phyloP scores from a whole-genome alignment of 1,140 invertebrate genomes.

The Hyposmocoma kahamanoa region DNA sequence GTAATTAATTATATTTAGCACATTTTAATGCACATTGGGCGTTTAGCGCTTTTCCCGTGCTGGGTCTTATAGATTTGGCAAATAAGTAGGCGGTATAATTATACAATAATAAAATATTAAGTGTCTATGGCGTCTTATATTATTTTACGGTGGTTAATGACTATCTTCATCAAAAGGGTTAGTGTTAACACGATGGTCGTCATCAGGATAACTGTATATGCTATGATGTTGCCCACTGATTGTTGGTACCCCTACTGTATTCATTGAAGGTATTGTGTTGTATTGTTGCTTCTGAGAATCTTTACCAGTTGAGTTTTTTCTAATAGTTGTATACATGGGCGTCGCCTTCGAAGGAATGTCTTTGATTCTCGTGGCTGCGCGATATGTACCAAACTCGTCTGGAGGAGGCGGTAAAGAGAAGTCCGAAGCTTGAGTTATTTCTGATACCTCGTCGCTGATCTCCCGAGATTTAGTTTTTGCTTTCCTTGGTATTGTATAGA shows the following conservation, averaged over 20 bases:
- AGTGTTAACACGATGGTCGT: slow-evolving; percentile 50
- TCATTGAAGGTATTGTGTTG: slow-evolving; percentile 49
- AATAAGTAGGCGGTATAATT: too few relatives aligned
- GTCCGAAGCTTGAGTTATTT: slow-evolving; percentile 58
- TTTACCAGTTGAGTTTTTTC: slow-evolving; percentile 36
- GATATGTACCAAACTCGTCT: slow-evolving; percentile 57
- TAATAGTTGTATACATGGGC: slow-evolving; percentile 49
- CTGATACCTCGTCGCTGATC: slow-evolving; percentile 54
- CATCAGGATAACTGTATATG: slow-evolving; percentile 53
- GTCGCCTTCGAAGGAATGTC: slow-evolving; percentile 47
- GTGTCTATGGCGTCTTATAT: too few relatives aligned
- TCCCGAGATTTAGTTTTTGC: slow-evolving; percentile 54
- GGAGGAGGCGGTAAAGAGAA: slow-evolving; percentile 62
- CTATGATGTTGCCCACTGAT: slow-evolving; percentile 35
- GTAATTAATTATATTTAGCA: too few relatives aligned
- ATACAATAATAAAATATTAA: too few relatives aligned
- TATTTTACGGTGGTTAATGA: too few relatives aligned
- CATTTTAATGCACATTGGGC: too few relatives aligned
- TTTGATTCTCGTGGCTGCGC: slow-evolving; percentile 47
- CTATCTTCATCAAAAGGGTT: slow-evolving; percentile 63
- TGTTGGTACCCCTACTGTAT: slow-evolving; percentile 56
- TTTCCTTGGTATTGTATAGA: slow-evolving; percentile 65
- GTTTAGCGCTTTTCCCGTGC: too few relatives aligned
- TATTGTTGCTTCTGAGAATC: slow-evolving; percentile 34
- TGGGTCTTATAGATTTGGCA: too few relatives aligned